Base-by-base conservation (phyloP, 2,113 vertebrate genomes). In the Pleuronectes platessa region DNA sequence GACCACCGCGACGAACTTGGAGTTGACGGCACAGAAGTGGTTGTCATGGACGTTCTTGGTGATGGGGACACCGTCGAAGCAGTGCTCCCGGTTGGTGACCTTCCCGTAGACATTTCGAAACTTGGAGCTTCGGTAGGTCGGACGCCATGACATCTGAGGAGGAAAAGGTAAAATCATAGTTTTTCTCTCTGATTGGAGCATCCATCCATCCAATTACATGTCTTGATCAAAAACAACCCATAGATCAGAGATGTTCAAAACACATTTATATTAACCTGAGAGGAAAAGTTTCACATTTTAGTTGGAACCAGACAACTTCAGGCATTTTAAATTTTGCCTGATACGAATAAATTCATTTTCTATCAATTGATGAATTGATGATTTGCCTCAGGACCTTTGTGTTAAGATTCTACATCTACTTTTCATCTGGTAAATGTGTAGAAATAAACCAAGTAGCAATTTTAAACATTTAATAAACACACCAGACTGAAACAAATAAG, bases 31-130 rank as follows among this genome's bases (percentile, higher is more conserved):
- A 0, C 98, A 99, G 94, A 99, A 99, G 81, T 99, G 97, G 94
- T 98, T 99, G 93, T 99, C 98, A 4, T 99, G 97, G 70, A 99
- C 98, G 2, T 99, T 99, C 94, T 97, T 98, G 92, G 97, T 99
- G 93, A 99, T 98, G 84, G 98, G 96, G 53, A 99, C 90, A 0
- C 97, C 97, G 0, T 99, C 98, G 14, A 96, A 99, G 95, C 97
- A 98, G 88, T 96, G 95, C 94, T 99, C 98, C 92, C 98, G 87
- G 92, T 95, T 98, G 70, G 95, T 97, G 71, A 95, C 97, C 91
- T 99, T 99, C 68, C 98, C 98, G 0, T 99, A 99, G 59, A 99
- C 98, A 0, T 99, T 99, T 91, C 97, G 96, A 94, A 99, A 99
- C 94, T 99, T 99, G 94, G 98, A 99, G 95, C 96, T 97, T 95